These are phyloP conservation scores for Cirrhinus molitorella DNA, from an alignment of 2,797 vertebrate species.

Conservation along the genomic window DNA sequence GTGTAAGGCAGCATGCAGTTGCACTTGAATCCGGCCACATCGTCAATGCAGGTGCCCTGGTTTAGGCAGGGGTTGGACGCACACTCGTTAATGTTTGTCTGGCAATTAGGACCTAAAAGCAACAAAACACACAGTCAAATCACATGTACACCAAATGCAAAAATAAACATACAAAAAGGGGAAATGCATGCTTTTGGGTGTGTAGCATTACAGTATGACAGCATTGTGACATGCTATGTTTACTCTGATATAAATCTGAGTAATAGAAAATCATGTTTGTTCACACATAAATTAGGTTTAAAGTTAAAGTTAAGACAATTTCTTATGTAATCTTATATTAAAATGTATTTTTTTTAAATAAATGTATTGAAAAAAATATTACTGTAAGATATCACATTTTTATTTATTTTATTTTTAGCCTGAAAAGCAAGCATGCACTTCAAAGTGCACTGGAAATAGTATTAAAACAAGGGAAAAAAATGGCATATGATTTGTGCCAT, in stretches of 20 bases:
- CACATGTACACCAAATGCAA: background rate
- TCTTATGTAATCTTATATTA: too few species aligned
- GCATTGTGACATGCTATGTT: background rate
- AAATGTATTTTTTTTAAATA: too few species aligned
- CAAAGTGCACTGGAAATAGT: too few species aligned
- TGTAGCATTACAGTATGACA: background rate
- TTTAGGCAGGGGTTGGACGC: conserved; percentile 97
- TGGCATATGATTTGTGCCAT: too few species aligned
- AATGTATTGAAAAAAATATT: too few species aligned
- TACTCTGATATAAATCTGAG: background rate
- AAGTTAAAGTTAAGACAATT: too few species aligned
- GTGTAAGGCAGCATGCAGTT: conserved; percentile 94
- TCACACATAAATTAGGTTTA: too few species aligned
- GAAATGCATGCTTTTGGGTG: background rate
- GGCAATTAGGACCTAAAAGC: conserved; percentile 92
- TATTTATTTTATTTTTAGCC: background rate
- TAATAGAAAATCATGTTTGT: too few species aligned
- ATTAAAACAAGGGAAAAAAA: too few species aligned
- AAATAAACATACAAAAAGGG: conserved; percentile 1
- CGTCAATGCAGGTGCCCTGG: conserved; percentile 94
- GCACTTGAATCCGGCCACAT: conserved; percentile 93
- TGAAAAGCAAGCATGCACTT: background rate
- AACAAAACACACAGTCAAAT: conserved; percentile 54
- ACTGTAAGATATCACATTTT: background rate
- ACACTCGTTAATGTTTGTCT: conserved; percentile 97